Evolutionary conservation across 2,113 vertebrate genomes (phyloP), one percentile per base, ranked within the genome.

Genomic region (Zingel zingel): DNA sequence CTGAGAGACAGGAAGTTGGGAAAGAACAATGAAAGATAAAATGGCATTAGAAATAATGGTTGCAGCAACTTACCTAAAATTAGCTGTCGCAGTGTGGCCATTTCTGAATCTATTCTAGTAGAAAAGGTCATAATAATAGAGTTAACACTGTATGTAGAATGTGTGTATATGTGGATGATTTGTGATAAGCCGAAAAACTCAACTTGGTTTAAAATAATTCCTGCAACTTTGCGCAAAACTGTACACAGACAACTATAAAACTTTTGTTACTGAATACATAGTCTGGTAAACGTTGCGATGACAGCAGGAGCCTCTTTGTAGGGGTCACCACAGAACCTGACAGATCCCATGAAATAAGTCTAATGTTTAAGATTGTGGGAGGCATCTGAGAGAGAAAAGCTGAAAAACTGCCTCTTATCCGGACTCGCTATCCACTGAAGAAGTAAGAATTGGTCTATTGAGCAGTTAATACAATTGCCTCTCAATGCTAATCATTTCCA

Each of bases 401-500:
- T 67, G 27, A 14, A 76, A 69, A 68, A 81, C 70, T 13, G 3
- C 43, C 59, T 23, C 48, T 85, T 74, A 80, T 86, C 79, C 10
- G 4, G 54, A 74, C 66, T 65, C n/a, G 23, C 78, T 66, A 11
- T 71, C 80, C 90, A 83, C 58, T 81, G 78, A 72, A 74, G 68
- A 80, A 86, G 74, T 77, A 87, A 73, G 73, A 90, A 86, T 86
- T 86, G 84, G 77, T 89, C 83, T 89, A 91, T 92, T 92, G 90
- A 90, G 83, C 88, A 87, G 84, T 85, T 88, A 89, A 93, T 90
- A 79, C 79, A 89, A 93, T 89, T 88, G 89, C 84, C 74, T 85
- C 79, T 75, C 75, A 65, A 85, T 84, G 77, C 70, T 86, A 86
- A 87, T 90, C 71, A 84, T 90, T 93, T 88, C 84, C 88, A 91